Percentiles rank a stretch among this genome's conserved stretches.
These are phyloP conservation scores for Drosophila ananassae DNA, from an alignment of 1,140 invertebrate species.

Conservation along the genomic window DNA sequence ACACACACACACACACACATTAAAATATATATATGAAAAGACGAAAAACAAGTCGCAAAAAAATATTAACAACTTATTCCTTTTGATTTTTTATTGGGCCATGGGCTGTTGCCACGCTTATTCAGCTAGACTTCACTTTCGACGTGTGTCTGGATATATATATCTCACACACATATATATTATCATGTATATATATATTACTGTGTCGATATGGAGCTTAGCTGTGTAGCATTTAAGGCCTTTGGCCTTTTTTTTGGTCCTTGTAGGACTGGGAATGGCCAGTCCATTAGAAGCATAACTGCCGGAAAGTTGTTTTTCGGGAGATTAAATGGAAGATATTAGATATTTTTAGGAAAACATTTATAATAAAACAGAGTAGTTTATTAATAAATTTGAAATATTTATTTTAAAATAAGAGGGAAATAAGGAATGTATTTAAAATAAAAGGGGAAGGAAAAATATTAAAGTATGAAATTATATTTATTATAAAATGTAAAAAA, in stretches of 20 bases:
- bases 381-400: too few relatives aligned
- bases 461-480: too few relatives aligned
- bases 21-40: slow-evolving; percentile 13
- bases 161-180: background rate
- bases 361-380: too few relatives aligned
- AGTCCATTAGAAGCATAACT: slow-evolving; percentile 19
- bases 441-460: too few relatives aligned
- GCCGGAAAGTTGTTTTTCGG: slow-evolving; percentile 9
- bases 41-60: slow-evolving; percentile 65
- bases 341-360: too few relatives aligned
- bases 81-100: slow-evolving; percentile 72
- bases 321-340: background rate
- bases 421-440: too few relatives aligned
- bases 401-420: too few relatives aligned
- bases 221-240: slow-evolving; percentile 41
- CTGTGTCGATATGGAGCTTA: slow-evolving; percentile 22
- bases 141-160: background rate
- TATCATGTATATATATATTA: background rate
- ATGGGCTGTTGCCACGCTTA: slow-evolving; percentile 45
- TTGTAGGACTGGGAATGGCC: slow-evolving; percentile 22
- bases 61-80: slow-evolving; percentile 74
- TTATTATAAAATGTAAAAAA: too few relatives aligned
- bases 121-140: slow-evolving; percentile 15
- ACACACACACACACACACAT: slow-evolving; percentile 4
- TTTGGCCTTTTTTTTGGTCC: background rate